Evolutionary conservation across 2,113 vertebrate genomes (phyloP).

Genomic region (Aegypius monachus): DNA sequence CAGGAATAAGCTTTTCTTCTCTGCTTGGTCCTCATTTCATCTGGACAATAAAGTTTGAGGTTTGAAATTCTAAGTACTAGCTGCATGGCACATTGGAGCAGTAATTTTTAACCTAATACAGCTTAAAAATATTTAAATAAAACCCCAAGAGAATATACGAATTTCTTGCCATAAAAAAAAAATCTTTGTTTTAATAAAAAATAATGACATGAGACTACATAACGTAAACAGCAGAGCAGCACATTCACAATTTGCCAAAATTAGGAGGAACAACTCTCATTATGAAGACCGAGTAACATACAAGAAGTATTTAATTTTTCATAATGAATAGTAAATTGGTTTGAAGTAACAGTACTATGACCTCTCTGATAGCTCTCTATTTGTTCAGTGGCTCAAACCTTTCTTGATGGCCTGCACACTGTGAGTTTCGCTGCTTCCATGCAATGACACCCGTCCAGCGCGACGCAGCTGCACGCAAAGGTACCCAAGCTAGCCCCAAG

Average conservation of each 20-base stretch:
- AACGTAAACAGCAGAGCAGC: not conserved
- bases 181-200: not conserved
- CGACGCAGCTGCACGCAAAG: rapidly evolving
- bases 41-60: not conserved
- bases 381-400: not conserved
- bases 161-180: not conserved
- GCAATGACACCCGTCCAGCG: not conserved
- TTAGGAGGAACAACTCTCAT: not conserved
- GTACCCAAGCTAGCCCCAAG: not conserved
- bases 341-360: not conserved
- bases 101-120: not conserved
- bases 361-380: not conserved
- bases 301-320: not conserved
- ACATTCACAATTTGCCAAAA: not conserved
- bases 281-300: not conserved
- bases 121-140: not conserved
- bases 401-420: not conserved
- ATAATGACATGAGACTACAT: not conserved
- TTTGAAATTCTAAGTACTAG: not conserved
- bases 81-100: not conserved
- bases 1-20: not conserved
- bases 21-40: not conserved
- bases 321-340: not conserved
- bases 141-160: not conserved
- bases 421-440: not conserved